Conservation (phyloP, 2,797 vertebrate species). For the Microtus californicus region DNA sequence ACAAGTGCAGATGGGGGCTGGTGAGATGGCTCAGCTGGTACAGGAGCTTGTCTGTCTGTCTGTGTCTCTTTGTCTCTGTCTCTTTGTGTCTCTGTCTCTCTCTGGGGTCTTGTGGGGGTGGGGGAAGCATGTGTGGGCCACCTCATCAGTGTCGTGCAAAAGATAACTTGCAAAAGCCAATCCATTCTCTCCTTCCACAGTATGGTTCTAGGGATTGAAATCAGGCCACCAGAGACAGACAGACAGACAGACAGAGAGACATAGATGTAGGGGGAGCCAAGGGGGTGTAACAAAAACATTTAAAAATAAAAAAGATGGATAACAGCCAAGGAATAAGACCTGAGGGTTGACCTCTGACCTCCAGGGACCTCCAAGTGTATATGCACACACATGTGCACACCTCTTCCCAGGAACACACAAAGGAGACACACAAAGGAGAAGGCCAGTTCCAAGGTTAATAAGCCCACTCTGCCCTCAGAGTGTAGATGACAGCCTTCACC, state of each 20-base stretch:
- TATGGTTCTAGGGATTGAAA: too few species aligned
- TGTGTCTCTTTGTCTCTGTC: too few species aligned
- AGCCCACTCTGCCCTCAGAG: background rate
- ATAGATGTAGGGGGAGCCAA: too few species aligned
- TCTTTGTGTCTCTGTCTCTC: too few species aligned
- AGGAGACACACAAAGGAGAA: background rate
- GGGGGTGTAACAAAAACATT: background rate
- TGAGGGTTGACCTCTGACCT: background rate
- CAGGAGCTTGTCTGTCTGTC: background rate
- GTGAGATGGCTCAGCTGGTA: background rate
- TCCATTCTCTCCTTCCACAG: too few species aligned
- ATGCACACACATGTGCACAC: too few species aligned
- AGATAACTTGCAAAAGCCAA: too few species aligned
- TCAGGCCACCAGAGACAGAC: too few species aligned
- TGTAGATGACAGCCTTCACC: accelerated
- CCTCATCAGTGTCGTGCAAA: too few species aligned
- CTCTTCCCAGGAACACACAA: background rate
- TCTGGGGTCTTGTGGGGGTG: too few species aligned
- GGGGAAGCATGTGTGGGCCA: too few species aligned
- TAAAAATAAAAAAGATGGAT: background rate
- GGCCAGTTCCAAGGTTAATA: background rate
- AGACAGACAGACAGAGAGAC: background rate
- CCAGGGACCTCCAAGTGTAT: background rate
- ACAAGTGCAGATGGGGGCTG: background rate
- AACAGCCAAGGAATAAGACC: background rate